These are phyloP conservation scores for Heliangelus exortis DNA, from an alignment of 2,797 vertebrate genomes.

Conservation along the genomic window DNA sequence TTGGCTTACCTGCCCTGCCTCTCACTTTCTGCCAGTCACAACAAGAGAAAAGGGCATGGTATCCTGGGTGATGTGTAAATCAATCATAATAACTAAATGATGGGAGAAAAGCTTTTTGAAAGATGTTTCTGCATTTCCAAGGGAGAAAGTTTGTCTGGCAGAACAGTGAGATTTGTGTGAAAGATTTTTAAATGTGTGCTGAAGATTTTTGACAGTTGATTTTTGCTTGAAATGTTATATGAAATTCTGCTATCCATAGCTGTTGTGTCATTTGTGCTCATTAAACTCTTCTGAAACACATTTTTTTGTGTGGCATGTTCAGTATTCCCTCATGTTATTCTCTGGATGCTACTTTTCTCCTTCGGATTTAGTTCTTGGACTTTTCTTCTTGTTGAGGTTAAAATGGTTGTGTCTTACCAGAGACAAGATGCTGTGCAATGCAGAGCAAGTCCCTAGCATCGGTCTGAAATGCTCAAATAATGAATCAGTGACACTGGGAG, in stretches of 20 bases:
- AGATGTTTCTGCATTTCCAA: background rate
- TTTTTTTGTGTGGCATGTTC: background rate
- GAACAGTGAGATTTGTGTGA: background rate
- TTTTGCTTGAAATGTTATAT: background rate
- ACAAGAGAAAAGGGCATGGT: background rate
- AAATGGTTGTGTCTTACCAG: background rate
- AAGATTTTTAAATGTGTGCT: background rate
- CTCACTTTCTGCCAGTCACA: background rate
- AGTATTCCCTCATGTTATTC: background rate
- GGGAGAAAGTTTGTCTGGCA: conserved; percentile 30
- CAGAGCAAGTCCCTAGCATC: background rate
- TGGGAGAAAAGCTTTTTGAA: background rate
- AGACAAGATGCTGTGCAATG: background rate
- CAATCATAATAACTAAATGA: background rate
- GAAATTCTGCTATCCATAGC: background rate
- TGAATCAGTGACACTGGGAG: background rate
- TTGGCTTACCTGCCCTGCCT: background rate
- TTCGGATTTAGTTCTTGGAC: background rate
- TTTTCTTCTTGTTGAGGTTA: background rate
- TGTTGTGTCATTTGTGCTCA: background rate
- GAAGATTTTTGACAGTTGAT: conserved; percentile 13
- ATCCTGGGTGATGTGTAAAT: background rate
- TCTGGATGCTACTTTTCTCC: background rate
- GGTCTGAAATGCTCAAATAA: background rate
- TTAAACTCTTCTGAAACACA: background rate